These are phyloP conservation scores for Actinemys pallida DNA, from an alignment of 2,113 vertebrate species.

Conservation along the genomic window DNA sequence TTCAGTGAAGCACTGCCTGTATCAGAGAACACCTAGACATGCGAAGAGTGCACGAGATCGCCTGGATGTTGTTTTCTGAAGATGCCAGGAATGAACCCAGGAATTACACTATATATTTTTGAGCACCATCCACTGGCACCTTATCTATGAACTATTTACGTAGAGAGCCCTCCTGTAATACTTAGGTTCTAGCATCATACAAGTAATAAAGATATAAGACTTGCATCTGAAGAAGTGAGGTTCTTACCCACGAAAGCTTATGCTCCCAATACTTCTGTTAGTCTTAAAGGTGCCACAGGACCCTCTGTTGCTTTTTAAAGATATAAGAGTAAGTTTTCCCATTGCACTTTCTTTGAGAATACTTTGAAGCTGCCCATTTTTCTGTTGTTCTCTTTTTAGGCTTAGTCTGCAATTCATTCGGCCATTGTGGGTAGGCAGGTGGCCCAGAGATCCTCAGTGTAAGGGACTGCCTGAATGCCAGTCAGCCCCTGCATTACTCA, in stretches of 20 bases:
- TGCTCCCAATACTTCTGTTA: too few relatives aligned
- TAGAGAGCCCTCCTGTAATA: background rate
- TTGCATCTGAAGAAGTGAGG: too few relatives aligned
- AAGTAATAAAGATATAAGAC: rapidly evolving
- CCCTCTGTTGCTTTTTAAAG: too few relatives aligned
- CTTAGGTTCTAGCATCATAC: background rate
- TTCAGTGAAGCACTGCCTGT: background rate
- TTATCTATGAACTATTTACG: rapidly evolving
- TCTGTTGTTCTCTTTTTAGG: background rate
- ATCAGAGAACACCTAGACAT: background rate
- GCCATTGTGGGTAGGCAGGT: background rate
- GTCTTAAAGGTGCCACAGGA: too few relatives aligned
- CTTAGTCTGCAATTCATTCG: background rate
- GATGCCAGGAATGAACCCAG: background rate
- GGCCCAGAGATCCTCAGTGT: background rate
- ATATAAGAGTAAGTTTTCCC: background rate
- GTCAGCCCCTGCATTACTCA: background rate
- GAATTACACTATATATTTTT: constrained; percentile 46
- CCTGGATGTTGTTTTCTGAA: background rate
- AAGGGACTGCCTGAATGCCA: background rate
- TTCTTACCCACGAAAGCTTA: too few relatives aligned
- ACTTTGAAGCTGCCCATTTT: background rate
- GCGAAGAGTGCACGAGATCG: background rate
- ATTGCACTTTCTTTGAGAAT: background rate
- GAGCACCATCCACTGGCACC: constrained; percentile 74